A percentile compares a stretch with the other conserved stretches of the same genome.
These are phyloP conservation scores for Euwallacea fornicatus DNA, from an alignment of 1,140 invertebrate species.

Conservation along the genomic window DNA sequence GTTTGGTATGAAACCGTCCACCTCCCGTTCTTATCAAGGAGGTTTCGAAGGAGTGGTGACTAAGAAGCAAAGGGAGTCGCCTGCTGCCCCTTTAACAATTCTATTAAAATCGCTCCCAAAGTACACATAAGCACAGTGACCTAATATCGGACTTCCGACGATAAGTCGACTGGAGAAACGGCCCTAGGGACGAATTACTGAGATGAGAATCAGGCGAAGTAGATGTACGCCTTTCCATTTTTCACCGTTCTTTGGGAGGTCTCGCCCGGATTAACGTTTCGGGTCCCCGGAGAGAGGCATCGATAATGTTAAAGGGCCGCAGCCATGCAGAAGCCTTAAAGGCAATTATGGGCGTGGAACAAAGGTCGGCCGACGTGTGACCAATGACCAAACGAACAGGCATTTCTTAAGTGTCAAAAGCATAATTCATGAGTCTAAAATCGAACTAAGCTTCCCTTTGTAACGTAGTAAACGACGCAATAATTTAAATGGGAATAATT, in stretches of 20 bases:
- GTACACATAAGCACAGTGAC: neutral
- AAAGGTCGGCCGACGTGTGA: too few species aligned
- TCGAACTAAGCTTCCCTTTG: too few species aligned
- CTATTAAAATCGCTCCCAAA: conserved; percentile 2
- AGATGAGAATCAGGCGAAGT: conserved; percentile 1
- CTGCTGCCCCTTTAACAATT: neutral
- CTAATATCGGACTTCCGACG: conserved; percentile 3
- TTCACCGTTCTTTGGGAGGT: neutral
- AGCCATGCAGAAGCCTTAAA: neutral
- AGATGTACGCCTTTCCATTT: neutral
- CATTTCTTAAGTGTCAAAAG: too few species aligned
- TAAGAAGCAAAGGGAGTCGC: neutral
- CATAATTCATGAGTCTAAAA: too few species aligned
- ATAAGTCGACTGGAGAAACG: conserved; percentile 7
- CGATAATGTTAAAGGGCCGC: neutral
- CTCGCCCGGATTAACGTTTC: too few species aligned
- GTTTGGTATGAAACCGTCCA: neutral
- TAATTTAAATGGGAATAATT: too few species aligned
- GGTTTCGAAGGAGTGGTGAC: neutral
- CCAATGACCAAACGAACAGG: too few species aligned
- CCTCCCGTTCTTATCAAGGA: neutral
- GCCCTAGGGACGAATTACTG: conserved; percentile 6
- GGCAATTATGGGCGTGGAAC: neutral
- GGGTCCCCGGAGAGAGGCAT: neutral
- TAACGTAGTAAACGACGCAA: too few species aligned